Base-by-base conservation (phyloP, 2,113 vertebrate genomes). In the Lichenostomus cassidix region DNA sequence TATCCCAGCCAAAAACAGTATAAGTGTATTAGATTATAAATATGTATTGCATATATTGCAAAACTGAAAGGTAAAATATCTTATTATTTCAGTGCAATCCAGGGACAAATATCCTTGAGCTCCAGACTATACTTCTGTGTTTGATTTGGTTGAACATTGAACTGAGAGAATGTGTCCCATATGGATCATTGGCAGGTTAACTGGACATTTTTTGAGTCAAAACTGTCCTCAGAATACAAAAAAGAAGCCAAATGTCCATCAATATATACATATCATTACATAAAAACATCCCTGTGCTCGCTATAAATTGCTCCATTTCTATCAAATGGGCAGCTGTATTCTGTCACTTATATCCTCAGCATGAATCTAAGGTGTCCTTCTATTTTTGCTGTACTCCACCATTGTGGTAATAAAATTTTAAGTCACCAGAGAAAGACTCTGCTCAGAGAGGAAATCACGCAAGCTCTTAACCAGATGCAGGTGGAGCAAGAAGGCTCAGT, bases 391-490 rank as follows among this genome's bases (percentile, higher is more conserved):
- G 16, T 53, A n/a, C 29, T 91, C 55, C 19, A 74, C 62, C 33
- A 67, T 77, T 21, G 59, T 44, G 21, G 55, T 37, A 89, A 81
- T 91, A 94, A 95, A 91, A 95, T 83, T 73, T 42, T 73, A 91
- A 91, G 63, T 83, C 87, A 86, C 46, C 46, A 70, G 74, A 90
- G 55, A 17, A 89, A 22, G 50, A 86, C 39, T 87, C 67, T 77
- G 55, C 44, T 87, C 11, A 20, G 71, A 78, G n/a, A 95, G 84
- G 89, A 97, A 95, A 94, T 97, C 84, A 67, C 78, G 70, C 78
- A 92, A 80, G 74, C 39, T 50, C 74, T 83, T 97, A 95, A 96
- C 78, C 46, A 96, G 78, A 85, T 91, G 53, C 96, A 96, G 94
- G 78, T 96, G 95, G 42, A 85, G 47, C 24, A 85, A 83, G 70